Conservation (phyloP, 2,888 invertebrate genomes). For the Harpalus rubripes region DNA sequence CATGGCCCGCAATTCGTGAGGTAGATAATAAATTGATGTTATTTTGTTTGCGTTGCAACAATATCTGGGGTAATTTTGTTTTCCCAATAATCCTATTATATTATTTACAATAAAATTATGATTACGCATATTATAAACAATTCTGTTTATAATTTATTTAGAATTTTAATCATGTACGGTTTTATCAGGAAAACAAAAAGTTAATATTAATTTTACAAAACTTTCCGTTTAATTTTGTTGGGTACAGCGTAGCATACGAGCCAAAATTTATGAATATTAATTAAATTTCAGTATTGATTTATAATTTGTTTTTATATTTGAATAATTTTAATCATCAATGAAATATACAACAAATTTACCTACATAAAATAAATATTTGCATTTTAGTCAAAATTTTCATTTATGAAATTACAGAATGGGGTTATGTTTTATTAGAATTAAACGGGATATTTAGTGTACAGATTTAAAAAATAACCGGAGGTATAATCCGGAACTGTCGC, state of each 20-base stretch:
- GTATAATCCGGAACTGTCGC: too few relatives aligned
- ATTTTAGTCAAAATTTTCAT: background rate
- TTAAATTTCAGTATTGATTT: slow-evolving; percentile 19
- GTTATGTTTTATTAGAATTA: background rate
- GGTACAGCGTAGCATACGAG: background rate
- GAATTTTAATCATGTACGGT: background rate
- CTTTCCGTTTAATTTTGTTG: background rate
- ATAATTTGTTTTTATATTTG: slow-evolving; percentile 23
- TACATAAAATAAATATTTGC: background rate
- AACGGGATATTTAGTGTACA: background rate
- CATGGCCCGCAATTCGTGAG: too few relatives aligned
- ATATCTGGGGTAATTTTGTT: too few relatives aligned
- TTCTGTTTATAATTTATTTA: background rate
- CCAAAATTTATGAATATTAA: slow-evolving; percentile 28
- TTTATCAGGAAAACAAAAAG: background rate
- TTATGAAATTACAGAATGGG: background rate
- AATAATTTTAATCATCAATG: slow-evolving; percentile 10
- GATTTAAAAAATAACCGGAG: background rate
- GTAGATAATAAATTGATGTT: too few relatives aligned
- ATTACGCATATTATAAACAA: background rate
- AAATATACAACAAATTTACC: background rate
- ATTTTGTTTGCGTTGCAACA: background rate
- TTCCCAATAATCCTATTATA: background rate
- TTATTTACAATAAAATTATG: background rate
- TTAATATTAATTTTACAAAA: background rate